Base-by-base conservation (phyloP, 2,113 vertebrate genomes). In the Acanthochromis polyacanthus region DNA sequence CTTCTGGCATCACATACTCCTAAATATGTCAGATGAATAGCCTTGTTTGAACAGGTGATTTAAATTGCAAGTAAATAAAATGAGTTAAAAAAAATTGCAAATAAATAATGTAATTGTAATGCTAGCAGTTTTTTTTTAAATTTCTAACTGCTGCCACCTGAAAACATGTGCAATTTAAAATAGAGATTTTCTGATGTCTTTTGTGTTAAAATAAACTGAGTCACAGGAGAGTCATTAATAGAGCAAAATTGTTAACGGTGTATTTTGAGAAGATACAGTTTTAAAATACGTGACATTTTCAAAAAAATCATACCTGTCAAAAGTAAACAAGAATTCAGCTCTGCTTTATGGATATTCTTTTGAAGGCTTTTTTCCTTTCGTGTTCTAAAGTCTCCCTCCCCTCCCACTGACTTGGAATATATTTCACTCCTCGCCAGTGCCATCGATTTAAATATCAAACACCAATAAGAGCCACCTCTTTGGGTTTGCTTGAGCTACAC, bases 401-500 rank as follows among this genome's bases (percentile, higher is more conserved):
- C 75, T 53, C 53, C 67, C 84, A 74, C 76, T 78, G 84, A 74
- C 81, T 80, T 32, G 0, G 80, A 87, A 82, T 85, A 56, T 46
- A 72, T 88, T 80, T 62, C 3, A 17, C 59, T 84, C 53, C 81
- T 66, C 12, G 68, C 82, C 79, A 66, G 73, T 70, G 78, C 89
- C 87, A 92, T 91, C 56, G 78, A 92, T 90, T 93, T 93, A 66
- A 93, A 93, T 93, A 91, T 91, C 88, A 92, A 89, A 91, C 82
- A 45, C 57, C 63, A 72, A 86, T 88, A 89, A 88, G 82, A 90
- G 89, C 79, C 83, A 83, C 87, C 86, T 89, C 80, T 90, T 70
- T 83, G 79, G 61, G 80, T 88, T 83, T 80, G 81, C 89, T 86
- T 86, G 80, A 91, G 84, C 68, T 75, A 79, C 51, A 2, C 71